phyloP scores from a whole-genome alignment of 2,888 invertebrate genomes.

The Catocala nupta region DNA sequence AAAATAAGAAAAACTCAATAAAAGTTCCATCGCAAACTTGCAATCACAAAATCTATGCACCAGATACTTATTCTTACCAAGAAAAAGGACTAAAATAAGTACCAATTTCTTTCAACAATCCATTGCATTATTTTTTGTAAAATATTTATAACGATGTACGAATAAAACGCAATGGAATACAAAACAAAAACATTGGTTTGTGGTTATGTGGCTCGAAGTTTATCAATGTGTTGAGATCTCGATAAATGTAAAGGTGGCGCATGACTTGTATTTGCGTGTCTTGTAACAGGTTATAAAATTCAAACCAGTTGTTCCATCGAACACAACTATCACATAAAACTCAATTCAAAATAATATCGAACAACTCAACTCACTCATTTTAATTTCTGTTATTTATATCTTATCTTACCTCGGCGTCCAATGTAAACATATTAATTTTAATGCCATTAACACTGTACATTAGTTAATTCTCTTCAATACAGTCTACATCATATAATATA shows the following conservation, averaged over 20 bases:
- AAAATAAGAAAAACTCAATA: conserved; percentile 1
- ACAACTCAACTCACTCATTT: too few species aligned
- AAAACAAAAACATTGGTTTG: conserved; percentile 11
- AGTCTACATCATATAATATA: too few species aligned
- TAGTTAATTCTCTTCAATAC: too few species aligned
- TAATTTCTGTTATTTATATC: too few species aligned
- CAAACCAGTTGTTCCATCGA: background rate
- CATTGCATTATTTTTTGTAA: background rate
- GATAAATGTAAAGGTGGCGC: conserved; percentile 54
- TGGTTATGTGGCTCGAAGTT: conserved; percentile 25
- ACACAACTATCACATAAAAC: too few species aligned
- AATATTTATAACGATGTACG: conserved; percentile 5
- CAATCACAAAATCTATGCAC: conserved; percentile 21
- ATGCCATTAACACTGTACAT: too few species aligned
- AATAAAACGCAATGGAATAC: conserved; percentile 24
- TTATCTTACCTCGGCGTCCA: too few species aligned
- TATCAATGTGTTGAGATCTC: conserved; percentile 57
- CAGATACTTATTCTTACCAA: conserved; percentile 9
- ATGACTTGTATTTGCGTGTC: background rate
- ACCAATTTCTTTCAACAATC: conserved; percentile 7
- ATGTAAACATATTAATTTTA: too few species aligned
- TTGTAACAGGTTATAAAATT: background rate
- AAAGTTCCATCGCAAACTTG: conserved; percentile 25
- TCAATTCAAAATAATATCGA: too few species aligned
- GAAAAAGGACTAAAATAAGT: conserved; percentile 5